phyloP scores from a whole-genome alignment of 2,113 vertebrate species.

The Antechinus flavipes region DNA sequence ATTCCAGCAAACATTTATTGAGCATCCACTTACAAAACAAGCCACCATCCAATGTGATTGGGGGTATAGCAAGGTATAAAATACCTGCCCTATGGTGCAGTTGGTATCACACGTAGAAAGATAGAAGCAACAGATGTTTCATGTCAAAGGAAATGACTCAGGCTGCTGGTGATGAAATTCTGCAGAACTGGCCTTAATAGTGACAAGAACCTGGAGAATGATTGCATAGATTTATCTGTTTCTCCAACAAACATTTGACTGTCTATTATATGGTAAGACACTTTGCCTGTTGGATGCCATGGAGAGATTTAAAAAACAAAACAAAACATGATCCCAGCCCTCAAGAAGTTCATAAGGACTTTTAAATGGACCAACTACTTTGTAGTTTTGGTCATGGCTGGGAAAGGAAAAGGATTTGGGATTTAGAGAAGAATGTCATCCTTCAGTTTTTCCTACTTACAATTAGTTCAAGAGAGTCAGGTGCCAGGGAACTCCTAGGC shows the following conservation, averaged over 20 bases:
- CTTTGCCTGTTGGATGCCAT: not conserved
- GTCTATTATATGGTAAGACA: not conserved
- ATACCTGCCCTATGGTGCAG: not conserved
- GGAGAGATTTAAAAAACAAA: not conserved
- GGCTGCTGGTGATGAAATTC: not conserved
- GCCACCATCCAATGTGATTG: not conserved
- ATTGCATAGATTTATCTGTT: not conserved
- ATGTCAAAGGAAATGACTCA: not conserved
- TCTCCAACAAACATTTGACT: not conserved
- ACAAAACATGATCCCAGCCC: not conserved
- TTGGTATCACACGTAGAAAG: not conserved
- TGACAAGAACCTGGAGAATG: not conserved
- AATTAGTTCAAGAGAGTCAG: not conserved
- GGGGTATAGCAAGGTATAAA: not conserved
- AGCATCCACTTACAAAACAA: not conserved
- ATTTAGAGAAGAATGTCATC: not conserved
- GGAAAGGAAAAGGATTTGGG: not conserved
- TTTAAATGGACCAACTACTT: not conserved
- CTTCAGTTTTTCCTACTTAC: not conserved
- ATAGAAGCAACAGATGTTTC: not conserved
- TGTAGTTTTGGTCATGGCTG: not conserved
- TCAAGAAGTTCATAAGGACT: not conserved
- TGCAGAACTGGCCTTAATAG: not conserved
- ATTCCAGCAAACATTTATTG: not conserved
- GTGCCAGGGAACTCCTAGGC: not conserved